Percentiles rank a stretch among this genome's conserved stretches.
Conservation (phyloP, 2,113 vertebrate genomes). For the Cryptomyrus ogoouensis region DNA sequence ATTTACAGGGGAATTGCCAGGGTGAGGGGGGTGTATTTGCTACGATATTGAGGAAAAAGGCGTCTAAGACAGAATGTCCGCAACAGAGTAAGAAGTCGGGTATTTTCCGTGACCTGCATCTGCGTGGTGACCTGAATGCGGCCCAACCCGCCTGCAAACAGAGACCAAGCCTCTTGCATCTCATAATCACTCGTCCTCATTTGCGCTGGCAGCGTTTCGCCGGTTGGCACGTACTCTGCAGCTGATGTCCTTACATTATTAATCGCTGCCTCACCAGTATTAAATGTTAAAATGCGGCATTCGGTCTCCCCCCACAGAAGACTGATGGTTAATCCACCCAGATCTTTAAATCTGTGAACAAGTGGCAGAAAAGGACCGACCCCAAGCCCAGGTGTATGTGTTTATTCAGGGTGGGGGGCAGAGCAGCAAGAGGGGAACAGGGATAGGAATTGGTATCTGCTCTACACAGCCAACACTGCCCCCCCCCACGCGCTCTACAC, state of each 20-base stretch:
- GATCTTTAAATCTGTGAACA: slow-evolving; percentile 28
- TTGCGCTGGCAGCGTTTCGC: not conserved
- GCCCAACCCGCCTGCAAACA: not conserved
- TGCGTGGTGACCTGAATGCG: not conserved
- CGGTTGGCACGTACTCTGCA: not conserved
- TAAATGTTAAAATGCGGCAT: slow-evolving; percentile 54
- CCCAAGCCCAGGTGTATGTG: not conserved
- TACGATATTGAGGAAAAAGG: not conserved
- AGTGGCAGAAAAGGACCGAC: slow-evolving; percentile 19
- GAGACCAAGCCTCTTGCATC: not conserved
- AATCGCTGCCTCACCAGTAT: slow-evolving; percentile 21
- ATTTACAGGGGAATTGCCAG: slow-evolving; percentile 17
- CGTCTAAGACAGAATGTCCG: not conserved
- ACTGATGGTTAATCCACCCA: slow-evolving; percentile 42
- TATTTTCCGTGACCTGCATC: not conserved
- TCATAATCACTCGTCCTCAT: not conserved
- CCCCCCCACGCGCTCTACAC: not conserved
- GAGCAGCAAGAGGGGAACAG: not conserved
- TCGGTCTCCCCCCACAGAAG: slow-evolving; percentile 37
- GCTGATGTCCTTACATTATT: not conserved
- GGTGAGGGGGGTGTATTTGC: not conserved
- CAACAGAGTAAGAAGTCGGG: not conserved
- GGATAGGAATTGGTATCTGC: not conserved
- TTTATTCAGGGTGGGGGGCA: not conserved
- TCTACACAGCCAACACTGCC: not conserved